Evolutionary conservation across 1,140 invertebrate genomes (phyloP).

Genomic region (Nixonia krombeini): DNA sequence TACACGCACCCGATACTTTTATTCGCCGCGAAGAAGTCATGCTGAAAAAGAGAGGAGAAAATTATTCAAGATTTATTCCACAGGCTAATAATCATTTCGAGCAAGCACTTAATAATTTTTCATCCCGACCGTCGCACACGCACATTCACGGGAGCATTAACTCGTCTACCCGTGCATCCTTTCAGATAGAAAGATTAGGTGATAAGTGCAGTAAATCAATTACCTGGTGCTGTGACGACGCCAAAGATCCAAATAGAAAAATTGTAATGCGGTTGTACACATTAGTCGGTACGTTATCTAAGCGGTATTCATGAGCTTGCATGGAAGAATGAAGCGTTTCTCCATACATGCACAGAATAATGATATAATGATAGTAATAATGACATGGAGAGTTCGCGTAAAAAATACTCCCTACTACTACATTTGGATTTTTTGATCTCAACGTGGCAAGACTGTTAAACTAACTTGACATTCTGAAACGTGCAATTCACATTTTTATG

Average conservation of each 20-base stretch:
- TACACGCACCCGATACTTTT: no score
- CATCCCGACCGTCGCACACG: constrained; percentile 18
- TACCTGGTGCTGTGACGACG: constrained; percentile 15
- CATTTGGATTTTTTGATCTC: no score
- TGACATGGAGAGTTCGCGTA: no score
- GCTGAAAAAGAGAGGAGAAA: constrained; percentile 7
- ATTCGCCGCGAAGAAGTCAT: no score
- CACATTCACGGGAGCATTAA: constrained; percentile 25
- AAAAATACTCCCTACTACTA: no score
- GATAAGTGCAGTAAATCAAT: constrained; percentile 51
- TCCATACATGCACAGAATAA: no score
- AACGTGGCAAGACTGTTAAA: no score
- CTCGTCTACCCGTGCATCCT: constrained; percentile 15
- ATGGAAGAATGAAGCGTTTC: not conserved
- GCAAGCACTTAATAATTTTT: constrained; percentile 38
- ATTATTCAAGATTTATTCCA: constrained; percentile 40
- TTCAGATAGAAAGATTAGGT: constrained; percentile 40
- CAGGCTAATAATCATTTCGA: constrained; percentile 39
- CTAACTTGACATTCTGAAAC: no score
- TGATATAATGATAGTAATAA: no score
- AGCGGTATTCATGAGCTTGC: constrained; percentile 14
- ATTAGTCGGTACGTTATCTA: constrained; percentile 21
- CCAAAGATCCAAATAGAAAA: not conserved
- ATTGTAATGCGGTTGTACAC: constrained; percentile 5
- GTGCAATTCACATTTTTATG: no score